These are phyloP conservation scores for Battus philenor DNA, from an alignment of 1,140 invertebrate species.

Conservation along the genomic window DNA sequence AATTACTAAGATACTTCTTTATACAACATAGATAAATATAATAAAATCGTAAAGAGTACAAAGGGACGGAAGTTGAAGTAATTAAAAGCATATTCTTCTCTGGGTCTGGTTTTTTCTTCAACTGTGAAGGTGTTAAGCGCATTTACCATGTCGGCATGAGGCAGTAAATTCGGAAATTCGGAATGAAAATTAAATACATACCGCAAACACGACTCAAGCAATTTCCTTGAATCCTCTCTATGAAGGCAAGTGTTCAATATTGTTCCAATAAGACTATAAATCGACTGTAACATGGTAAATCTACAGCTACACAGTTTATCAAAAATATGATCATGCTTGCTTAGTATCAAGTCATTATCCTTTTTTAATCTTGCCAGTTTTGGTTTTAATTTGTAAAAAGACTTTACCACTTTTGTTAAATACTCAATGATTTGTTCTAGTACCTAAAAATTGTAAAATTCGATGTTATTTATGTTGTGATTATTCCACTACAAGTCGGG, in stretches of 20 bases:
- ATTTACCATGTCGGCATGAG: slow-evolving; percentile 1
- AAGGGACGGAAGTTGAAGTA: no score
- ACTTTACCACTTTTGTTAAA: slow-evolving; percentile 68
- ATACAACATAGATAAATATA: no score
- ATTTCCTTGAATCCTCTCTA: slow-evolving; percentile 68
- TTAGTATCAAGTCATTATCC: slow-evolving; percentile 48
- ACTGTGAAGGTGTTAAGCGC: not conserved
- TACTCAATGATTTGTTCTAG: slow-evolving; percentile 72
- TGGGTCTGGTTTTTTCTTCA: no score
- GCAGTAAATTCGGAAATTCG: no score
- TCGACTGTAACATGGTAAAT: slow-evolving; percentile 65
- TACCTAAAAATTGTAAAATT: no score
- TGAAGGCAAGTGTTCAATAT: slow-evolving; percentile 66
- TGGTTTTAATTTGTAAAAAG: slow-evolving; percentile 71
- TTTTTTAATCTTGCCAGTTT: slow-evolving; percentile 65
- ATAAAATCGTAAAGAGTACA: no score
- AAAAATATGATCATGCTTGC: slow-evolving; percentile 63
- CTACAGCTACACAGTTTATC: slow-evolving; percentile 62
- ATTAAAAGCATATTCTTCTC: no score
- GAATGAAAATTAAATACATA: no score
- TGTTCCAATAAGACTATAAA: slow-evolving; percentile 54
- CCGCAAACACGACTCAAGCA: slow-evolving; percentile 70
- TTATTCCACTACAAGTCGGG: no score
- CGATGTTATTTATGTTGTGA: no score
- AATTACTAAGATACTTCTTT: no score